Evolutionary conservation across 2,888 invertebrate species (phyloP), one percentile per base, ranked within the genome.

Genomic region (Drosophila ochracea): DNA sequence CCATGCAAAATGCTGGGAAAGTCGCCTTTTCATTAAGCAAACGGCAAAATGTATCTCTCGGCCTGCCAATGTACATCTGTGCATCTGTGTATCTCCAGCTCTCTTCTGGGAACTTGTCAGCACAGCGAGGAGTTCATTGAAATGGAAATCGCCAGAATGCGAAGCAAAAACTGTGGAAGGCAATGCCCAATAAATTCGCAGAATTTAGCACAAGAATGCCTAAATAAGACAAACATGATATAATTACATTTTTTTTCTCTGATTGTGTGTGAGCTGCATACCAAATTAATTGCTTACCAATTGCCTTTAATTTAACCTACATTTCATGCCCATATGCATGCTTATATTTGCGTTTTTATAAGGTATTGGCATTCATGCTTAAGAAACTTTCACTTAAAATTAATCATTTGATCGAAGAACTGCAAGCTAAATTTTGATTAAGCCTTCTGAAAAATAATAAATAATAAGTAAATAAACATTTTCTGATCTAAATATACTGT

Each of bases 11-110:
- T 58, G 80, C 76, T 82, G 84, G 88, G 85, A 86, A 86, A 61
- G 80, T 69, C 72, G 85, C 85, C 59, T 80, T 87, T 86, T 84
- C 88, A 86, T 89, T 84, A 87, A 89, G 82, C 82, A 50, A 60
- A 53, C 49, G 55, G 60, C 35, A 54, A 70, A 61, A 47, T 78
- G 63, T 70, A 60, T 73, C 67, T 67, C 55, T 49, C 30, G 58
- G 21, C 41, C 43, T 7, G 55, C 28, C 19, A 37, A 31, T n/a
- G 43, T 33, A 35, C 11, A 64, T 63, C 80, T 59, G 21, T 62
- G 47, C 3, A 39, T 10, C 41, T 43, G 21, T 53, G 53, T 13
- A 52, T 30, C 62, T 35, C 35, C 43, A 16, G 31, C 58, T 21
- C 62, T n/a, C n/a, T 73, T 68, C 80, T 59, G 59, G 35, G 73